A percentile compares a stretch with the other conserved stretches of the same genome.
Evolutionary conservation across 2,888 invertebrate genomes (phyloP).

Genomic region (Cheilosia urbana): DNA sequence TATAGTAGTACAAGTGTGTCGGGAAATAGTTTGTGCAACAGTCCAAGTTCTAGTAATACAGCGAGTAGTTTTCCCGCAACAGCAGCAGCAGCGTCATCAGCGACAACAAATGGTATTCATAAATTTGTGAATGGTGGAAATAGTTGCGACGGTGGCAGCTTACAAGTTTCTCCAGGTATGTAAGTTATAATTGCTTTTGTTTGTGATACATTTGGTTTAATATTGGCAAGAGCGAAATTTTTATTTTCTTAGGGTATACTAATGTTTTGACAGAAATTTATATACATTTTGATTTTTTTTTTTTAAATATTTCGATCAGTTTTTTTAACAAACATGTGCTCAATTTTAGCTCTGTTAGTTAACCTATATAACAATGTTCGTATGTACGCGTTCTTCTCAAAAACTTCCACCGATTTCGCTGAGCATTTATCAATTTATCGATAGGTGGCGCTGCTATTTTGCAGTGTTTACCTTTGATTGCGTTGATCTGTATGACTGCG

Average conservation of each 20-base stretch:
- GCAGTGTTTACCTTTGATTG: too few species aligned
- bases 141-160: conserved; percentile 56
- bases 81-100: conserved; percentile 27
- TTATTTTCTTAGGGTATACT: background rate
- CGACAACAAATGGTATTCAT: conserved; percentile 38
- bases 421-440: too few species aligned
- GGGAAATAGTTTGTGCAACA: conserved; percentile 57
- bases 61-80: conserved; percentile 52
- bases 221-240: background rate
- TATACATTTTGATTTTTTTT: background rate
- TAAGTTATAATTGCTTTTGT: conserved; percentile 29
- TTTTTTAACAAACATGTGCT: too few species aligned
- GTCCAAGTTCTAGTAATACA: conserved; percentile 66
- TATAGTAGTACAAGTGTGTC: conserved; percentile 37
- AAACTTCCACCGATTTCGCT: too few species aligned
- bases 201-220: background rate
- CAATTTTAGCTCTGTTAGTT: too few species aligned
- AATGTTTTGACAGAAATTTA: background rate
- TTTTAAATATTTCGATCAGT: too few species aligned
- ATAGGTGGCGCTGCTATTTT: too few species aligned
- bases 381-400: too few species aligned
- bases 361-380: too few species aligned
- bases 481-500: too few species aligned
- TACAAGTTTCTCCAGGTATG: conserved; percentile 72
- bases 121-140: conserved; percentile 46